Evolutionary conservation across 2,888 invertebrate genomes (phyloP), one percentile per base, ranked within the genome.

Genomic region (Agrenia bidenticulata): DNA sequence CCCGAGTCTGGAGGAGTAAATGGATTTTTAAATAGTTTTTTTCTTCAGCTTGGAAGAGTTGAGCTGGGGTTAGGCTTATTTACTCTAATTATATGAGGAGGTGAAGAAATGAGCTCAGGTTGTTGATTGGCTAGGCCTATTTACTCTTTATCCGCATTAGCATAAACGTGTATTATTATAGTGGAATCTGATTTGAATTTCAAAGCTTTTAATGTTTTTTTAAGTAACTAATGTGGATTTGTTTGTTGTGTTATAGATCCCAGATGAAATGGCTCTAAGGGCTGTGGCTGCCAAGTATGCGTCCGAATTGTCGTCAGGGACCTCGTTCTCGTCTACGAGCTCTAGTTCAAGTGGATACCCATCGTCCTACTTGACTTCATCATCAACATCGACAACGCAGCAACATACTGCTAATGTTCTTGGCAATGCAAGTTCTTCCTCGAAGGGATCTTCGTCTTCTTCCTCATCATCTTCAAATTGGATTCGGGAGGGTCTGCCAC

Each of bases 271-370:
- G 63, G 67, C 65, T 21, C 58, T 70, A 41, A 56, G 70, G 63
- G 70, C 67, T 37, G 67, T 70, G 61, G 70, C 70, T 27, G 70
- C 70, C 49, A 67, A 70, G 58, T 70, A 70, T 45, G 70, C 70
- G 39, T 61, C 51, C 37, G 70, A 70, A 57, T 49, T 67, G 53
- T 56, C 64, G 39, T 51, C 59, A 7, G 51, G 51, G 15, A 24
- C 63, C 17, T 63, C 63, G 1, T 45, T 45, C 37, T 58, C 53
- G 27, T 57, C 53, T 9, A 50, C 58, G 11, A 61, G 57, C 13
- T 54, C 49, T 27, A 49, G 58, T 17, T 26, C 53, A 11, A 42
- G 60, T 1, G 53, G 63, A 19, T 58, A 57, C 37, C 49, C 49
- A 21, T 41, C 57, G 9, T 45, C 62, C 23, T 32, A 32, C 11